A percentile compares a stretch with the other conserved stretches of the same genome.
Conservation (phyloP, 2,888 invertebrate species). For the Leucoptera coffeella region DNA sequence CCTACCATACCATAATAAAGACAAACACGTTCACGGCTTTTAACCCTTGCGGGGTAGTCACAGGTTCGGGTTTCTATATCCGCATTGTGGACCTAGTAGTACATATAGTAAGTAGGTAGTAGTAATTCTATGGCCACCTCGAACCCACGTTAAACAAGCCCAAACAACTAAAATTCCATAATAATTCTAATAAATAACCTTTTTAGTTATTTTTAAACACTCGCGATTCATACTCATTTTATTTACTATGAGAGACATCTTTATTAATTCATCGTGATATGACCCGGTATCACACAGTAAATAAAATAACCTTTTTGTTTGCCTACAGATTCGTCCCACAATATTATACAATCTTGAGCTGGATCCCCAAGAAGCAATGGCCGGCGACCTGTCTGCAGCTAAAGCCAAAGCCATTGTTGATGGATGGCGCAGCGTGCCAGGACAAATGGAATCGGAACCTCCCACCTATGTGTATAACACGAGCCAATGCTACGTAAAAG, state of each 20-base stretch:
- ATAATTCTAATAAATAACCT: too few species aligned
- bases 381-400: slow-evolving; percentile 19
- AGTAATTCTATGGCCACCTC: too few species aligned
- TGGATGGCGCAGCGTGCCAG: slow-evolving; percentile 14
- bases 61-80: too few species aligned
- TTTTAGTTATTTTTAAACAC: too few species aligned
- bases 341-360: slow-evolving; percentile 44
- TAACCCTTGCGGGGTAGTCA: slow-evolving; percentile 1
- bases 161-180: too few species aligned
- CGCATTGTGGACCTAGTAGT: too few species aligned
- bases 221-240: too few species aligned
- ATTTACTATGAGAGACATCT: too few species aligned
- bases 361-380: slow-evolving; percentile 24
- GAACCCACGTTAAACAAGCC: too few species aligned
- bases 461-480: slow-evolving; percentile 23
- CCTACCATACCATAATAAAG: slow-evolving; percentile 1
- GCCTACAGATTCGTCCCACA: slow-evolving; percentile 42
- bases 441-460: slow-evolving; percentile 19
- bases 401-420: slow-evolving; percentile 15
- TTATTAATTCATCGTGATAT: too few species aligned
- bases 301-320: too few species aligned
- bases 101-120: slow-evolving; percentile 6
- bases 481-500: slow-evolving; percentile 46
- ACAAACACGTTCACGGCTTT: neutral
- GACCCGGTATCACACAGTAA: too few species aligned